These are phyloP conservation scores for Clitarchus hookeri DNA, from an alignment of 2,888 invertebrate species.

Conservation along the genomic window DNA sequence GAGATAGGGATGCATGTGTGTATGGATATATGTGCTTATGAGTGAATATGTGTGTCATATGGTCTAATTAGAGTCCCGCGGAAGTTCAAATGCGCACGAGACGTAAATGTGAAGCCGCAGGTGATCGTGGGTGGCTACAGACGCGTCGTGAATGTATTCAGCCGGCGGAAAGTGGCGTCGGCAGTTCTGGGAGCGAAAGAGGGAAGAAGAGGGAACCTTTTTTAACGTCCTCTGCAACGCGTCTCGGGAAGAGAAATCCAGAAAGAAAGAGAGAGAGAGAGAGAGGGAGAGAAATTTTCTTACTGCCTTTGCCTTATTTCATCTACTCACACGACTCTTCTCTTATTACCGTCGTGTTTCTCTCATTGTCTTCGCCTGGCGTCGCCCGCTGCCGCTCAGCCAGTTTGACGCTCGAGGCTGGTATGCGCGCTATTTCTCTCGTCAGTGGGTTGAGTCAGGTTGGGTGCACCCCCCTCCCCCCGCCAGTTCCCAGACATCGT, in stretches of 20 bases:
- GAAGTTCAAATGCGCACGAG: too few relatives aligned
- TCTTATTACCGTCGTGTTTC: not conserved
- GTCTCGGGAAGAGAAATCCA: constrained; percentile 36
- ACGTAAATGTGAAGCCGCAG: too few relatives aligned
- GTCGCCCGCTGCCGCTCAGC: not conserved
- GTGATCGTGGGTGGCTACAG: too few relatives aligned
- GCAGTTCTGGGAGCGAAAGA: not conserved
- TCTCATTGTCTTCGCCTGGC: not conserved
- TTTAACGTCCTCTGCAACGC: too few relatives aligned
- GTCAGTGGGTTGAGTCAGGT: constrained; percentile 33
- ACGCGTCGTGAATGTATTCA: not conserved
- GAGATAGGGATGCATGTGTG: too few relatives aligned
- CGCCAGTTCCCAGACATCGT: not conserved
- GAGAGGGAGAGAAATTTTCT: constrained; percentile 31
- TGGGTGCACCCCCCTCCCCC: constrained; percentile 20
- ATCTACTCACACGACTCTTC: not conserved
- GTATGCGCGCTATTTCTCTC: constrained; percentile 35
- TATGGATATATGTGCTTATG: too few relatives aligned
- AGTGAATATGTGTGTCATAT: too few relatives aligned
- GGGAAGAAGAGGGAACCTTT: too few relatives aligned
- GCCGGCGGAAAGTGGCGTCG: not conserved
- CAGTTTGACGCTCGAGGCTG: constrained; percentile 35
- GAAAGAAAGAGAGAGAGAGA: constrained; percentile 34
- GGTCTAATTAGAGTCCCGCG: too few relatives aligned
- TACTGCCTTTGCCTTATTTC: not conserved